phyloP scores from a whole-genome alignment of 2,888 invertebrate species.

The Caenorhabditis uteleia region DNA sequence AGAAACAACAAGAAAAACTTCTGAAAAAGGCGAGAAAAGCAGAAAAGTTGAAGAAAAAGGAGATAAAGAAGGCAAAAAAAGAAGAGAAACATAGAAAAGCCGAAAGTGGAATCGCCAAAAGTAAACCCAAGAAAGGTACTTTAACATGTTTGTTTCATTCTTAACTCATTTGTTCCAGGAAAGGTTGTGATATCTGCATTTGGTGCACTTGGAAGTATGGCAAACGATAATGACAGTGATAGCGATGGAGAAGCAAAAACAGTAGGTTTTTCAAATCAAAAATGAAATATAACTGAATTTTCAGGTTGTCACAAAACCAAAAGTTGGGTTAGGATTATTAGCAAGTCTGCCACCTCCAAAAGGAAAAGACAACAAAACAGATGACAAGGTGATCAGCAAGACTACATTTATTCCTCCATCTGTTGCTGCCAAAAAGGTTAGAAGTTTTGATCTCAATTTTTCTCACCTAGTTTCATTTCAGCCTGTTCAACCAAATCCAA shows the following conservation, averaged over 20 bases:
- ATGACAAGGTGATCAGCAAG: not conserved
- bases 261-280: no score
- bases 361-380: slow-evolving; percentile 24
- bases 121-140: slow-evolving; percentile 4
- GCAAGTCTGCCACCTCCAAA: slow-evolving; percentile 25
- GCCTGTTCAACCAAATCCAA: not conserved
- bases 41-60: slow-evolving; percentile 32
- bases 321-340: slow-evolving; percentile 10
- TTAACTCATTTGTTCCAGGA: slow-evolving; percentile 9
- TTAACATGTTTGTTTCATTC: not conserved
- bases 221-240: slow-evolving; percentile 14
- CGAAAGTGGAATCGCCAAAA: slow-evolving; percentile 3
- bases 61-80: slow-evolving; percentile 10
- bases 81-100: slow-evolving; percentile 10
- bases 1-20: slow-evolving; percentile 35
- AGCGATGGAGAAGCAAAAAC: slow-evolving; percentile 26
- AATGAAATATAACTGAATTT: no score
- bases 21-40: slow-evolving; percentile 43
- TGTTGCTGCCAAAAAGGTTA: slow-evolving; percentile 2
- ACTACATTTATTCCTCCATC: not conserved
- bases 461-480: not conserved
- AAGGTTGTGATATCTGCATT: slow-evolving; percentile 41
- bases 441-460: not conserved
- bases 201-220: slow-evolving; percentile 26
- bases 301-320: slow-evolving; percentile 3